Percentiles rank a stretch among this genome's conserved stretches.
Conservation (phyloP, 1,140 invertebrate genomes). For the Dendrolimus kikuchii region DNA sequence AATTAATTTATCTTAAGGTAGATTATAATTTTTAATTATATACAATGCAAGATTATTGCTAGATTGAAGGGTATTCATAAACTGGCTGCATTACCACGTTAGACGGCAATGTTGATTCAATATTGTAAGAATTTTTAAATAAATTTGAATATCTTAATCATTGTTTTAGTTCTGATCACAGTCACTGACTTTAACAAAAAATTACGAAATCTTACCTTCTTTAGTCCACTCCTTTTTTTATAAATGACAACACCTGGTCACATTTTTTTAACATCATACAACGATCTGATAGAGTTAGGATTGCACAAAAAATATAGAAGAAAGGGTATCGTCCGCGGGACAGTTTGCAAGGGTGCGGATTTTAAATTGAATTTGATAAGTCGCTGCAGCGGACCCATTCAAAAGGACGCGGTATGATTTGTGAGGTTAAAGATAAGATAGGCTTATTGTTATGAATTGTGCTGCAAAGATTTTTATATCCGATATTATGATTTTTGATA, state of each 20-base stretch:
- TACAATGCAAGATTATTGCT: too few relatives aligned
- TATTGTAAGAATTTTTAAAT: too few relatives aligned
- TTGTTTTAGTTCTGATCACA: too few relatives aligned
- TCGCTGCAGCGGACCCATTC: slow-evolving; percentile 16
- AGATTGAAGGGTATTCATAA: too few relatives aligned
- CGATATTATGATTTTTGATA: not conserved
- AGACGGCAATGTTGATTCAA: too few relatives aligned
- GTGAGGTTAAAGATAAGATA: slow-evolving; percentile 32
- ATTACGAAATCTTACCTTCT: not conserved
- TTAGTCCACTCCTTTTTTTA: slow-evolving; percentile 23
- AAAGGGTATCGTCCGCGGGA: slow-evolving; percentile 16
- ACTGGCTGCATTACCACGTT: too few relatives aligned
- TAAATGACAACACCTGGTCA: slow-evolving; percentile 40
- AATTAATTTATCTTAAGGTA: too few relatives aligned
- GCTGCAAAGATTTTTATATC: slow-evolving; percentile 1
- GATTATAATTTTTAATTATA: too few relatives aligned
- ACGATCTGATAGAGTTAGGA: slow-evolving; percentile 36
- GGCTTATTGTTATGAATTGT: slow-evolving; percentile 15
- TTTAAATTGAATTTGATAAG: slow-evolving; percentile 36
- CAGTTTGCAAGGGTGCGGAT: slow-evolving; percentile 22
- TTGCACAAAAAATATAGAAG: slow-evolving; percentile 35
- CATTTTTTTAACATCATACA: slow-evolving; percentile 44
- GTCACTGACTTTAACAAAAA: too few relatives aligned
- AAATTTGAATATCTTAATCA: too few relatives aligned
- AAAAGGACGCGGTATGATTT: slow-evolving; percentile 29